These are phyloP conservation scores for Vanessa cardui DNA, from an alignment of 2,888 invertebrate species.

Conservation along the genomic window DNA sequence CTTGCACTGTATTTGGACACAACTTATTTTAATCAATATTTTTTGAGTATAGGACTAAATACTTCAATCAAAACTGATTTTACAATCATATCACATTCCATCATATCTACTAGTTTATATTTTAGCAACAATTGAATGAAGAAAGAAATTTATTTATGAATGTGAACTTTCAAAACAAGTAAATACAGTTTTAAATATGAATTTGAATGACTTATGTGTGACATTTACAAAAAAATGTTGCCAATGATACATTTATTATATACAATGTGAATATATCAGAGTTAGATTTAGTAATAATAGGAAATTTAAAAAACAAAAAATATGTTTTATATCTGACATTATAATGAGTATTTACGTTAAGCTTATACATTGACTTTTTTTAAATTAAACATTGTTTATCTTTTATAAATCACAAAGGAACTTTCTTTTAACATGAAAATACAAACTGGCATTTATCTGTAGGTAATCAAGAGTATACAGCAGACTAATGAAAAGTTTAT, in stretches of 20 bases:
- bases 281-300: not conserved
- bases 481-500: too few species aligned
- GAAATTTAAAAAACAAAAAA: not conserved
- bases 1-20: constrained; percentile 10
- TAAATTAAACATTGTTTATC: too few species aligned
- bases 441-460: too few species aligned
- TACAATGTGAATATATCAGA: not conserved
- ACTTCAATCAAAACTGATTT: constrained; percentile 6
- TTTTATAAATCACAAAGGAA: too few species aligned
- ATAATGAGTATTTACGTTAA: too few species aligned
- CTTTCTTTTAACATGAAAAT: too few species aligned
- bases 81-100: constrained; percentile 8
- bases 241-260: not conserved
- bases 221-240: not conserved
- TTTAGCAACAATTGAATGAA: not conserved
- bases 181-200: too few species aligned
- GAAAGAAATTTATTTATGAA: not conserved
- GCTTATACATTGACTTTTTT: too few species aligned
- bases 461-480: too few species aligned
- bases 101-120: constrained; percentile 1
- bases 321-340: too few species aligned
- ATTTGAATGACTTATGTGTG: too few species aligned
- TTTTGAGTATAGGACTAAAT: not conserved
- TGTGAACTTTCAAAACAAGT: not conserved
- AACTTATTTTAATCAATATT: not conserved